Evolutionary conservation across 2,888 invertebrate species (phyloP).

Genomic region (Stomorhina lunata): DNA sequence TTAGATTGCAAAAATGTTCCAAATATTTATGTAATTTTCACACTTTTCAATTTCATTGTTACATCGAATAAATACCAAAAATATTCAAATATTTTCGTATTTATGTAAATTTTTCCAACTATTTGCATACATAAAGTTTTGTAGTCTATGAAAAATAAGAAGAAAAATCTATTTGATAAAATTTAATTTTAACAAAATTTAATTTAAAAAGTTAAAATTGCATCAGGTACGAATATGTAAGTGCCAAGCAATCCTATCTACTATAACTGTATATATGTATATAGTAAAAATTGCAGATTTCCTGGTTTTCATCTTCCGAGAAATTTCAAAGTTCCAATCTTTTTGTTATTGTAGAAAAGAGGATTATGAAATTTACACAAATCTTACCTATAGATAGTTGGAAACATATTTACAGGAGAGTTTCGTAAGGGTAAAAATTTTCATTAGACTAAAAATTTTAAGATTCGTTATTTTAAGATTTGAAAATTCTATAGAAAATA

Average conservation of each 20-base stretch:
- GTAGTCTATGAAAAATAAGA: neutral
- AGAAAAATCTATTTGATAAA: conserved; percentile 21
- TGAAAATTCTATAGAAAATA: no score
- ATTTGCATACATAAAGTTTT: conserved; percentile 16
- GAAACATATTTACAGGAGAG: conserved; percentile 14
- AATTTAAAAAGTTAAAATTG: conserved; percentile 63
- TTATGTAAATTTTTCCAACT: conserved; percentile 1
- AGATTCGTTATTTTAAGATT: no score
- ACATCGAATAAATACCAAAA: neutral
- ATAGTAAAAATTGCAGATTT: conserved; percentile 19
- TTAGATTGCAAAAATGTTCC: no score
- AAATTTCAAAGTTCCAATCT: conserved; percentile 1
- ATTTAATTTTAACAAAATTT: conserved; percentile 56
- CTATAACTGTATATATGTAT: neutral
- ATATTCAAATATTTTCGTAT: neutral
- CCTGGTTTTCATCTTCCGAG: neutral
- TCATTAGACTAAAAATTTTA: no score
- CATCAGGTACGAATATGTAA: conserved; percentile 16
- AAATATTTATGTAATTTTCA: no score
- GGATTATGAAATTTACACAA: conserved; percentile 52
- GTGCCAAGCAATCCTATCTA: neutral
- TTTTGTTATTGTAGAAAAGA: conserved; percentile 29
- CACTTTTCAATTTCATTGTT: neutral
- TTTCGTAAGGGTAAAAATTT: neutral
- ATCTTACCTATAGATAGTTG: no score